Conservation (phyloP, 2,888 invertebrate species). For the Hypsopygia costalis region DNA sequence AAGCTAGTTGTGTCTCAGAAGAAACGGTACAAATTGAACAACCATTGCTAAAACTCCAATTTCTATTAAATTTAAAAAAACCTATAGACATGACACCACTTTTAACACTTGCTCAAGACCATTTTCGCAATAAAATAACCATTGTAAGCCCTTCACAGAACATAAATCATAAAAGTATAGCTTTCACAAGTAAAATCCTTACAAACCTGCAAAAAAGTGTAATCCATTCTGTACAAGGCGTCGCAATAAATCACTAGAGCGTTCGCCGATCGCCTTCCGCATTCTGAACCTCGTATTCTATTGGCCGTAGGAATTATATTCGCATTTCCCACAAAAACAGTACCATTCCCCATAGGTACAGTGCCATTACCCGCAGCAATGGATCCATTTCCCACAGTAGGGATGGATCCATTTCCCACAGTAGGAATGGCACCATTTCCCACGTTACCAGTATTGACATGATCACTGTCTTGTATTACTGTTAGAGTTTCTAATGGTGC, state of each 20-base stretch:
- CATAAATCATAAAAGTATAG: slow-evolving; percentile 13
- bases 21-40: no score
- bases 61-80: no score
- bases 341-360: slow-evolving; percentile 6
- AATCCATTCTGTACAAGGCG: slow-evolving; percentile 82
- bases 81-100: no score
- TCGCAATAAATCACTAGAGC: slow-evolving; percentile 82
- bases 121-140: neutral
- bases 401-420: neutral
- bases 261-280: slow-evolving; percentile 25
- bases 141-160: neutral
- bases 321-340: slow-evolving; percentile 12
- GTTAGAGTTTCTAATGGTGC: slow-evolving; percentile 32
- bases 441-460: neutral
- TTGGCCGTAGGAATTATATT: slow-evolving; percentile 14
- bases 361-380: slow-evolving; percentile 14
- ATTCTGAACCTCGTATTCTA: slow-evolving; percentile 15
- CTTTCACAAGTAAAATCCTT: slow-evolving; percentile 10
- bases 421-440: neutral
- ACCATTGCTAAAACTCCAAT: no score
- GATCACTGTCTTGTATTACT: slow-evolving; percentile 28
- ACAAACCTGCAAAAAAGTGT: slow-evolving; percentile 83
- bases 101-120: no score
- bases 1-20: no score
- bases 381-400: slow-evolving; percentile 5